Base-by-base conservation (phyloP, 2,113 vertebrate species). In the Lampris megalopsis region DNA sequence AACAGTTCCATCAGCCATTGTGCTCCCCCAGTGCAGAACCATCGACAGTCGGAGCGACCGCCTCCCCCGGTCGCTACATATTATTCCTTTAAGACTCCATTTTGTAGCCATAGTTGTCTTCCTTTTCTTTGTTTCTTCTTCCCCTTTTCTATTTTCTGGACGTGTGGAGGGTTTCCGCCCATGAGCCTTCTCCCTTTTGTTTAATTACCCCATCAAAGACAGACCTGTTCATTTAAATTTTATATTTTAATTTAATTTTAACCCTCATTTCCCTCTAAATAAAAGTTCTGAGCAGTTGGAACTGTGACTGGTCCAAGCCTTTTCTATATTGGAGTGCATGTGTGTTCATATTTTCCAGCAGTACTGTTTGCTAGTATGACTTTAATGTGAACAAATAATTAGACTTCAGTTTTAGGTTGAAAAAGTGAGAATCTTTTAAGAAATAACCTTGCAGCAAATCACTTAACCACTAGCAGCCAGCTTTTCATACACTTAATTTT, bases 271-370 rank as follows among this genome's bases (percentile, higher is more conserved):
- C 88, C 93, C 90, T 91, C 70, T 42, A 91, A 94, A 94, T 94
- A 94, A 95, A 94, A 90, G 83, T 94, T 94, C 91, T 94, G 89
- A 94, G 92, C 93, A 93, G 92, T 94, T 92, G 83, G 85, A 87
- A 80, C 9, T 68, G 3, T 79, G 71, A 43, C n/a, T 79, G 60
- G 13, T 68, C 3, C 54, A 24, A 43, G 9, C 75, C 2, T 75
- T 63, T 79, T 43, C 57, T 9, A 7, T 77, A 1, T 59, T 47
- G 11, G 10, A 7, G 3, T 79, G 9, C 72, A 7, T 73, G 4
- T 63, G 8, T 45, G 0, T 72, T 3, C 48, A 6, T 49, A n/a
- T 64, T 3, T 50, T 6, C 11, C 2, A 52, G 11, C 9, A 9
- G 11, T 13, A 4, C 43, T 45, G 43, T 4, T 24, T 45, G 43